phyloP scores from a whole-genome alignment of 2,888 invertebrate genomes.

The Psylliodes chrysocephalus region DNA sequence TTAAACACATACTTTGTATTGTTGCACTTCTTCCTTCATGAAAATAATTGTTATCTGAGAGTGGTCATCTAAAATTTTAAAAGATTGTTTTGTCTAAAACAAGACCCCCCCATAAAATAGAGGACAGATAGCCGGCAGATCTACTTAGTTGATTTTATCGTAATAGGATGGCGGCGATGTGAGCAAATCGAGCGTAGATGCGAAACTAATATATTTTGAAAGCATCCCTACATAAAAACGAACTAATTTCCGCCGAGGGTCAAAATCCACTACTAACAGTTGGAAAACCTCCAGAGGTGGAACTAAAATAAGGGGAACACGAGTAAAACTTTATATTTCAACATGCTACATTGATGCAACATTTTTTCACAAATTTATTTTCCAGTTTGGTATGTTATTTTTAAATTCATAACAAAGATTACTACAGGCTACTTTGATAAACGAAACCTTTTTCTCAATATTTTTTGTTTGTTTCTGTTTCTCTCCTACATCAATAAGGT shows the following conservation, averaged over 20 bases:
- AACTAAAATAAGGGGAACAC: background rate
- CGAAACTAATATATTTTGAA: slow-evolving; percentile 58
- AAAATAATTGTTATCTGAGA: background rate
- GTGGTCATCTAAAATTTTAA: background rate
- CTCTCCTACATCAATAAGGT: too few species aligned
- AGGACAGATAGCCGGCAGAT: slow-evolving; percentile 26
- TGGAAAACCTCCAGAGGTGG: slow-evolving; percentile 46
- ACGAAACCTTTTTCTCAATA: too few species aligned
- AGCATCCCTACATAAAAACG: slow-evolving; percentile 61
- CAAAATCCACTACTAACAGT: slow-evolving; percentile 58
- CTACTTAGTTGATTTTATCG: slow-evolving; percentile 52
- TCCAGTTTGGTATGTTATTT: too few species aligned
- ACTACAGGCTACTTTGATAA: too few species aligned
- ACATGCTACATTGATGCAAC: too few species aligned
- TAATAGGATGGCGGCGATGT: slow-evolving; percentile 55
- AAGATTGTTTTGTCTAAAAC: slow-evolving; percentile 7
- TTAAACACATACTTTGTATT: too few species aligned
- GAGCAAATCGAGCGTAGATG: slow-evolving; percentile 59
- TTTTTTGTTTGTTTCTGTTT: too few species aligned
- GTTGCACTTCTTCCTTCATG: too few species aligned
- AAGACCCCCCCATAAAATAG: slow-evolving; percentile 14
- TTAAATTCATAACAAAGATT: too few species aligned
- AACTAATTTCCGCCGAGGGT: slow-evolving; percentile 62
- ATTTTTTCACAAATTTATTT: too few species aligned
- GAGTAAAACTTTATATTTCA: too few species aligned